Base-by-base conservation (phyloP, 1,140 invertebrate genomes). In the Kradibia gibbosae region DNA sequence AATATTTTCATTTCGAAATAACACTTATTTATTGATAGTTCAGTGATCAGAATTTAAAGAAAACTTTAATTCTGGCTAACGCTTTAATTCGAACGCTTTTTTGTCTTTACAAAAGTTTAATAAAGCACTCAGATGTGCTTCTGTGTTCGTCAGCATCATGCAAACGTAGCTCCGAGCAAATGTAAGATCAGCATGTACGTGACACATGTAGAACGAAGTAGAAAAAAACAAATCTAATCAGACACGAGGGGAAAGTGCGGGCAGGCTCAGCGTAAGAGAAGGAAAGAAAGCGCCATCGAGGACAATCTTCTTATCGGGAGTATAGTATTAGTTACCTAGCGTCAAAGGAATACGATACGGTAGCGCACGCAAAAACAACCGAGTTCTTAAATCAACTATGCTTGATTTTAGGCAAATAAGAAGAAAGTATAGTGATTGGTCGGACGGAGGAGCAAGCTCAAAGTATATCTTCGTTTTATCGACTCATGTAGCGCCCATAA, bases 401-500 rank as follows among this genome's bases (percentile, higher is more conserved):
- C n/a, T 8, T 53, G 11, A 36, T 42, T 48, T 77, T 77, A 77
- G 39, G 75, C 50, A 77, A 77, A 77, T 77, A 77, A 77, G 60
- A 28, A 65, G 75, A 77, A 50, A 77, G 34, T 55, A 77, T 60
- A 76, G 73, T 62, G 55, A 62, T 76, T 76, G 73, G 55, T 62
- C 55, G 36, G 10, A 39, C 17, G 13, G 10, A 20, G 13, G 17
- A 67, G n/a, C 36, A n/a, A 17, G 13, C 17, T n/a, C n/a, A 17
- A 5, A 39, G 72, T 74, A 28, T 62, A 42, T 76, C 73, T 76
- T 76, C 20, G 36, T 62, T 76, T 60, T 76, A 62, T 76, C 62
- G 73, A 76, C 55, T 60, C n/a, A 3, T 10, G 20, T 8, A 0
- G 72, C 15, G 10, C 7, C 28, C 34, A 36, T 1, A 20, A 1